Evolutionary conservation across 2,888 invertebrate genomes (phyloP), one percentile per base, ranked within the genome.

Genomic region (Polietes domitor): DNA sequence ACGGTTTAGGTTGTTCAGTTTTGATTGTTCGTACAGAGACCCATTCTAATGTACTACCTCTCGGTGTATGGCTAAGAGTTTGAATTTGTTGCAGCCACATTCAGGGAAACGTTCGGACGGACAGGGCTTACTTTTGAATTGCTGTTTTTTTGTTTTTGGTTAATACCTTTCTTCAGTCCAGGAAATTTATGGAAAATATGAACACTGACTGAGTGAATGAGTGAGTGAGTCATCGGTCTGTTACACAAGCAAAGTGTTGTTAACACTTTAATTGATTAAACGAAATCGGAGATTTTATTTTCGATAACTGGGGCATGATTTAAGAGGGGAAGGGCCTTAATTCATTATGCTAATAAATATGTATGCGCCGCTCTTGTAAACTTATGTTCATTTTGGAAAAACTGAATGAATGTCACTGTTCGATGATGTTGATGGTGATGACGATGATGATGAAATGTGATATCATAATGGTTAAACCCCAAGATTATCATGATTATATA

Each of bases 201-300:
- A 28, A n/a, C n/a, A 24, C 28, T 17, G 5, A 0, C 6, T 28
- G n/a, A n/a, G 28, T 61, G n/a, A 37, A 37, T 7, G 6, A 58
- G 5, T 61, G 24, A 61, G 28, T 61, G 61, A 61, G 61, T 61
- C 61, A 61, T 61, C 61, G 4, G 9, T 58, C 26, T 9, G 10
- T 41, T 41, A 41, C 9, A 41, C 5, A 47, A n/a, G 4, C 47
- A 47, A 2, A 47, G 17, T 28, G 4, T 61, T 26, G n/a, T 61
- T 61, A 28, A 61, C n/a, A 61, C 61, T 61, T 28, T 61, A 61
- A 61, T 61, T 61, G 61, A 61, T 61, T 61, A 61, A 61, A 0
- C 10, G 61, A 61, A 61, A 28, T 61, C 17, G 28, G n/a, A 61
- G 61, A 61, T 61, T 28, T 61, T 12, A 3, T 9, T 37, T 37